These are phyloP conservation scores for Andrena dorsata DNA, from an alignment of 2,888 invertebrate species.

Conservation along the genomic window DNA sequence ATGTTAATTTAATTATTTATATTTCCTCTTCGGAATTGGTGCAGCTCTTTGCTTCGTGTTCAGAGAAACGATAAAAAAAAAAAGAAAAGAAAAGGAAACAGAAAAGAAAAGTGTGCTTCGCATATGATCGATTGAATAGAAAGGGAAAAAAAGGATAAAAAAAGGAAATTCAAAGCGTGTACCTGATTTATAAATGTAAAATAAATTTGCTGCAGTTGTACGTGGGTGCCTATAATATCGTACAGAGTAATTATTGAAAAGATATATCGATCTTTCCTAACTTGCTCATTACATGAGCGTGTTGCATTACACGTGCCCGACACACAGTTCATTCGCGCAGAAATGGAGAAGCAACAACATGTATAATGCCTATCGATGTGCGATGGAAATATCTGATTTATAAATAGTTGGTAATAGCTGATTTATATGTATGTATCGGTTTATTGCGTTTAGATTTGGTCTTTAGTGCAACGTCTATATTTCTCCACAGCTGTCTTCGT, in stretches of 20 bases:
- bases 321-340: slow-evolving; percentile 33
- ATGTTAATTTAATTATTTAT: slow-evolving; percentile 76
- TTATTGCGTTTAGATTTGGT: slow-evolving; percentile 43
- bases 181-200: slow-evolving; percentile 82
- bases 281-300: slow-evolving; percentile 51
- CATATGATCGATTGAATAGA: slow-evolving; percentile 62
- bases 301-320: slow-evolving; percentile 45
- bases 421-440: slow-evolving; percentile 33
- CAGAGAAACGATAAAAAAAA: slow-evolving; percentile 6
- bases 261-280: slow-evolving; percentile 52
- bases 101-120: slow-evolving; percentile 31
- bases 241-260: slow-evolving; percentile 59
- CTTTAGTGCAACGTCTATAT: slow-evolving; percentile 26
- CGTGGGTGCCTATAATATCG: slow-evolving; percentile 72
- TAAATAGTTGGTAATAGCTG: slow-evolving; percentile 15
- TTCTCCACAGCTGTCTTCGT: slow-evolving; percentile 15
- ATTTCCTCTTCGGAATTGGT: slow-evolving; percentile 71
- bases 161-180: slow-evolving; percentile 73
- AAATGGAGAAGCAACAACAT: slow-evolving; percentile 21
- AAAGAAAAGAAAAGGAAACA: slow-evolving; percentile 46
- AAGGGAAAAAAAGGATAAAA: slow-evolving; percentile 26
- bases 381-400: slow-evolving; percentile 24
- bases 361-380: slow-evolving; percentile 40
- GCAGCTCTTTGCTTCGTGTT: slow-evolving; percentile 58
- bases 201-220: slow-evolving; percentile 72